A percentile compares a stretch with the other conserved stretches of the same genome.
Conservation (phyloP, 2,797 vertebrate genomes). For the Podarcis siculus region DNA sequence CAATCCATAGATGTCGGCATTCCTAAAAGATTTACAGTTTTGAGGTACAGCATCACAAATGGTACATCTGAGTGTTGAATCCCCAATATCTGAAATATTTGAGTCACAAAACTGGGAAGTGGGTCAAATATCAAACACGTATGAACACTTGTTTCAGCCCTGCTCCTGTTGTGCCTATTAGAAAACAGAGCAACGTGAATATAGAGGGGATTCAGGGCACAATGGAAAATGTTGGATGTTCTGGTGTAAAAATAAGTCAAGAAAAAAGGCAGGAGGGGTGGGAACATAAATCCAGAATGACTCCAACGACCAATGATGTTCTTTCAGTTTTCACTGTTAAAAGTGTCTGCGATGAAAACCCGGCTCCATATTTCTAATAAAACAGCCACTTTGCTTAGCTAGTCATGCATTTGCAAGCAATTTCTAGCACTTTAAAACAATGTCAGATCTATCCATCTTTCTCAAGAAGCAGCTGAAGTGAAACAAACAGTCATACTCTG, state of each 20-base stretch:
- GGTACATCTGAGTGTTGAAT: background rate
- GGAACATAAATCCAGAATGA: constrained; percentile 22
- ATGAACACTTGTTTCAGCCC: background rate
- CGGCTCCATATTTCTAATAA: constrained; percentile 8
- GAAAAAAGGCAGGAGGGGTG: background rate
- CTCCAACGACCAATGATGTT: constrained; percentile 19
- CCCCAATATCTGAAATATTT: background rate
- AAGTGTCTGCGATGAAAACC: constrained; percentile 37
- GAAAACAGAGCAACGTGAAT: background rate
- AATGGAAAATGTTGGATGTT: background rate
- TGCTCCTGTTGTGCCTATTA: background rate
- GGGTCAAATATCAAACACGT: background rate
- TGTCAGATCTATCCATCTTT: constrained; percentile 40
- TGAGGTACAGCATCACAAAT: background rate
- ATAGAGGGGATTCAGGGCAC: background rate
- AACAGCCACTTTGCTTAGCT: constrained; percentile 48
- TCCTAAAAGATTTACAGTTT: background rate
- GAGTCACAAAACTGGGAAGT: background rate
- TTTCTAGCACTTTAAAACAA: constrained; percentile 49
- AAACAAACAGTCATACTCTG: constrained; percentile 20
- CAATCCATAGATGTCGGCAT: background rate
- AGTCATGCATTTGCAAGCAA: constrained; percentile 44
- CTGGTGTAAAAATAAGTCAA: background rate
- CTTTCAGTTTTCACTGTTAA: constrained; percentile 13
- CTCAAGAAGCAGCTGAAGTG: constrained; percentile 21